phyloP scores from a whole-genome alignment of 2,888 invertebrate species.

The Ctenicera cuprea region DNA sequence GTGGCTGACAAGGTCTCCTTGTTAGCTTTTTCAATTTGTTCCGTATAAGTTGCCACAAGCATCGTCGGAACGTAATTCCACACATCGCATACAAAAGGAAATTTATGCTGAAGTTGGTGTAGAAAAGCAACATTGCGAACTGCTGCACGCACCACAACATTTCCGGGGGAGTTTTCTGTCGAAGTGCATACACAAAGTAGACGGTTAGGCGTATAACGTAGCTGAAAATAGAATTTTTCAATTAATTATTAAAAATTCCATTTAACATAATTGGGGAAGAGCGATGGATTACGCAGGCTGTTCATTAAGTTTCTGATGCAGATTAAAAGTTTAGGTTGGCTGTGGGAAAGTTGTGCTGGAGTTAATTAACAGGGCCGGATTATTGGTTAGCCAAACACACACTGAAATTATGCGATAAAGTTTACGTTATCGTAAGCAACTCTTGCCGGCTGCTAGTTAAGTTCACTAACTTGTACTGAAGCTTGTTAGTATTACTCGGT shows the following conservation, averaged over 20 bases:
- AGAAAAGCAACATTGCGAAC: constrained; percentile 78
- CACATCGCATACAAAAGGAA: constrained; percentile 79
- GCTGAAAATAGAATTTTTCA: constrained; percentile 67
- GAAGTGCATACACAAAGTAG: constrained; percentile 73
- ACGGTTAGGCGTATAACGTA: constrained; percentile 75
- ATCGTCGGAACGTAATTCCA: constrained; percentile 77
- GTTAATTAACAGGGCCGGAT: too few species aligned
- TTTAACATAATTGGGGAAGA: too few species aligned
- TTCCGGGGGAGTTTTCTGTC: constrained; percentile 70
- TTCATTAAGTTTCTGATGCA: too few species aligned
- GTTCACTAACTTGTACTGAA: too few species aligned
- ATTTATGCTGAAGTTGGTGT: constrained; percentile 80
- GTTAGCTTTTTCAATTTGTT: constrained; percentile 71
- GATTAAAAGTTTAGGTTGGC: too few species aligned
- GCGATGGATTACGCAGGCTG: not conserved
- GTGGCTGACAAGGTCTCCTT: constrained; percentile 57
- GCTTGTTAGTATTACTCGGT: too few species aligned
- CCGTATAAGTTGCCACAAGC: constrained; percentile 74
- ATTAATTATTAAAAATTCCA: not conserved
- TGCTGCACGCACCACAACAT: constrained; percentile 76
- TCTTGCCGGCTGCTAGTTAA: too few species aligned
- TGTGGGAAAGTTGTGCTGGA: too few species aligned
- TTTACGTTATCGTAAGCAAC: too few species aligned
- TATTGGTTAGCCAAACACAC: too few species aligned
- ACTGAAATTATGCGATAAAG: too few species aligned